Percentiles rank a stretch among this genome's conserved stretches.
Evolutionary conservation across 2,888 invertebrate genomes (phyloP).

Genomic region (Xylocampa areola): DNA sequence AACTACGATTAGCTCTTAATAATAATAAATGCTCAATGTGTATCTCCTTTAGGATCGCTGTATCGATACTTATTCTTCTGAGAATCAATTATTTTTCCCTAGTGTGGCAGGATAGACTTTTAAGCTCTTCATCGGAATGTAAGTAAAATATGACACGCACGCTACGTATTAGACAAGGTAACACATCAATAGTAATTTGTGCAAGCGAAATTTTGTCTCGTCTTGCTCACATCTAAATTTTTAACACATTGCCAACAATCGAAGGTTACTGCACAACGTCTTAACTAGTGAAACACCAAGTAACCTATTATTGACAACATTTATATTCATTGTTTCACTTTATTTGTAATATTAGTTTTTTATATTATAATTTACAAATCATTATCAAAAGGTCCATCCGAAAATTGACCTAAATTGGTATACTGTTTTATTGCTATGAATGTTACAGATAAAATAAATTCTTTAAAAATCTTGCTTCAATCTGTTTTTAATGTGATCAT

Average conservation of each 20-base stretch:
- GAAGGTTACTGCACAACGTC: constrained; percentile 15
- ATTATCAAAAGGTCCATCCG: background rate
- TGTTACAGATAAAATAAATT: constrained; percentile 23
- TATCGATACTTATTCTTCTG: background rate
- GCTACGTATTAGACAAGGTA: too few species aligned
- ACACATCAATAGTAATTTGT: too few species aligned
- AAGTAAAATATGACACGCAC: constrained; percentile 9
- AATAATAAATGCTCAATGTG: too few species aligned
- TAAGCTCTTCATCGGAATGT: constrained; percentile 45
- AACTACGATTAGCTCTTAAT: too few species aligned
- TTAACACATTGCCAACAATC: constrained; percentile 15
- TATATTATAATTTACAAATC: background rate
- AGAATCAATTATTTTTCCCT: constrained; percentile 2
- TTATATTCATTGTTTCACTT: constrained; percentile 13
- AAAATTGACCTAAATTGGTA: background rate
- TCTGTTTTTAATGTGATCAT: background rate
- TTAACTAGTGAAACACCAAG: constrained; percentile 50
- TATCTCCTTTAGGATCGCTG: constrained; percentile 5
- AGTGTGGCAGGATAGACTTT: constrained; percentile 13
- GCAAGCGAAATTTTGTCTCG: background rate
- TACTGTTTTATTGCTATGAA: background rate
- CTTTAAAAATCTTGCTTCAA: constrained; percentile 13
- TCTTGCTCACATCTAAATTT: constrained; percentile 2
- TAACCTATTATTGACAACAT: constrained; percentile 50
- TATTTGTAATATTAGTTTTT: constrained; percentile 14